Percentiles rank a stretch among this genome's conserved stretches.
These are phyloP conservation scores for Protophormia terraenovae DNA, from an alignment of 2,888 invertebrate species.

Conservation along the genomic window DNA sequence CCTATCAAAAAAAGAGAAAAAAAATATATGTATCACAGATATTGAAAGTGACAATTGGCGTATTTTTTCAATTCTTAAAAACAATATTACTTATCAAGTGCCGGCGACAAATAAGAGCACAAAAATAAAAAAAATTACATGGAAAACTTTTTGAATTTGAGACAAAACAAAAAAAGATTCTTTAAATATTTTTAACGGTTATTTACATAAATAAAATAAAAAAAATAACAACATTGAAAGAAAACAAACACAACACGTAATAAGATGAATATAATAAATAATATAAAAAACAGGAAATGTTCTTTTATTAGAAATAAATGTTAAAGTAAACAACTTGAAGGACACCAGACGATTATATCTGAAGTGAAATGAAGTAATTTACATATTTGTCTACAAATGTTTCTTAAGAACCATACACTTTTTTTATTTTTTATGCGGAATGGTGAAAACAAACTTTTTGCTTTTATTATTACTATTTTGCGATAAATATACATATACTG, in stretches of 20 bases:
- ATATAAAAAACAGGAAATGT: not conserved
- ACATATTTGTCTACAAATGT: not conserved
- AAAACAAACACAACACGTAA: not conserved
- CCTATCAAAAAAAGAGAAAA: too few relatives aligned
- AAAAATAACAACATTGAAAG: not conserved
- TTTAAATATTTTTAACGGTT: not conserved
- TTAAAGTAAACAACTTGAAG: not conserved
- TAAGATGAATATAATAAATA: not conserved
- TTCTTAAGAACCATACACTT: not conserved
- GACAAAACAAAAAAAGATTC: not conserved
- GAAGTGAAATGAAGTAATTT: not conserved
- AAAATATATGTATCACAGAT: not conserved
- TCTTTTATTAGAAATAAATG: not conserved
- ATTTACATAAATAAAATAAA: not conserved
- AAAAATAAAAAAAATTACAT: not conserved
- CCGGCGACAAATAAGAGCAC: not conserved
- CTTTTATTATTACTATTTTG: not conserved
- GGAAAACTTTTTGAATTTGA: not conserved
- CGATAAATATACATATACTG: too few relatives aligned
- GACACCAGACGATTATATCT: not conserved
- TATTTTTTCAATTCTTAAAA: not conserved
- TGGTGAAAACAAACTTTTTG: not conserved
- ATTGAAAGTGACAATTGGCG: conserved; percentile 14
- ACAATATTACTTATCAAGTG: not conserved
- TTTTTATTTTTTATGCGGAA: not conserved